Evolutionary conservation across 2,797 vertebrate species (phyloP), one percentile per base, ranked within the genome.

Genomic region (Clarias laeviceps): DNA sequence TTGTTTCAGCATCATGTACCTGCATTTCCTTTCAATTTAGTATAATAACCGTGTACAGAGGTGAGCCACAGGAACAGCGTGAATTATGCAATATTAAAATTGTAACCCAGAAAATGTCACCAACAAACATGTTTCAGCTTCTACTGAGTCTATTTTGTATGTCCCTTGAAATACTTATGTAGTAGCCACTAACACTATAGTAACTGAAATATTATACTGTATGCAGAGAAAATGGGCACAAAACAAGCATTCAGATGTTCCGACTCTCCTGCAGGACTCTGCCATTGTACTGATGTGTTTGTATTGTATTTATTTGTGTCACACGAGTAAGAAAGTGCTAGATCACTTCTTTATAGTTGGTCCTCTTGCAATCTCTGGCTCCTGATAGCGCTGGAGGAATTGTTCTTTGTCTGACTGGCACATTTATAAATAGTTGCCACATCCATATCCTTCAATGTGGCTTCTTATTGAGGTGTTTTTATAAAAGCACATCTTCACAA

Each of bases 381-480:
- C 86, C 92, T 88, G 94, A 94, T 94, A 94, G 93, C 93, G 92
- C 89, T 91, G 89, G 83, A 89, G 84, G 88, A 92, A 94, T 93
- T 92, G 92, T 92, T 91, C 90, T 87, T 90, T 76, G 9, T 84
- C 37, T 80, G 65, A 87, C 15, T 29, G 82, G 88, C 88, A 84
- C 91, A 91, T 93, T 93, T 90, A 94, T 93, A 92, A 93, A 92
- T 92, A 89, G 84, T 59, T 64, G 89, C 90, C 59, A 92, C 92
- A 92, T 93, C 89, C 83, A 85, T 70, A 84, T 86, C 79, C 86
- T 93, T 92, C 88, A 84, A 86, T 82, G 86, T 85, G 29, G 11
- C 86, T 85, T 86, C 57, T 74, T 76, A 86, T 86, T 88, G 89
- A 83, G 84, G 81, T 86, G 90, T 89, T 90, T 90, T 91, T 85